Evolutionary conservation across 2,888 invertebrate genomes (phyloP).

Genomic region (Idaea dimidiata): DNA sequence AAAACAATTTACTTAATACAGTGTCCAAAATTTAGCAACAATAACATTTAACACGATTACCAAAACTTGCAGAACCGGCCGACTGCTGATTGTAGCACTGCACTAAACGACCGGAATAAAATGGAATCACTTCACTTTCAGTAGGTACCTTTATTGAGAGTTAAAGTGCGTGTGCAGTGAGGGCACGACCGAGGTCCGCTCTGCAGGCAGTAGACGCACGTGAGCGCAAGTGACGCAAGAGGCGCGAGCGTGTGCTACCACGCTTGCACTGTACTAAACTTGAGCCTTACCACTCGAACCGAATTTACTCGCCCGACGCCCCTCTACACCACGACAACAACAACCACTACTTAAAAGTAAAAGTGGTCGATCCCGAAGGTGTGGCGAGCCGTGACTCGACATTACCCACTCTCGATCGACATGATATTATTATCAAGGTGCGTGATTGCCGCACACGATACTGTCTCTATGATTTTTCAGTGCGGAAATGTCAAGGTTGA

Average conservation of each 20-base stretch:
- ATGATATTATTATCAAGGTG: slow-evolving; percentile 46
- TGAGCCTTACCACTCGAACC: slow-evolving; percentile 40
- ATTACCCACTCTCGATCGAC: slow-evolving; percentile 34
- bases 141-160: slow-evolving; percentile 10
- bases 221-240: slow-evolving; percentile 37
- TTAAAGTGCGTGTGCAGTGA: background rate
- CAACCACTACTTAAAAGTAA: slow-evolving; percentile 65
- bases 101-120: slow-evolving; percentile 23
- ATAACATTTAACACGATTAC: slow-evolving; percentile 12
- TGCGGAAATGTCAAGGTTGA: slow-evolving; percentile 53
- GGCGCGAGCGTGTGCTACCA: slow-evolving; percentile 44
- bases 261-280: slow-evolving; percentile 50
- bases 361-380: slow-evolving; percentile 72
- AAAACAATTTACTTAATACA: background rate
- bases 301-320: slow-evolving; percentile 50
- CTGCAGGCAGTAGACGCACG: slow-evolving; percentile 39
- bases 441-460: slow-evolving; percentile 47
- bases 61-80: slow-evolving; percentile 18
- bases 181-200: slow-evolving; percentile 11
- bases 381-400: slow-evolving; percentile 59
- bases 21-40: background rate
- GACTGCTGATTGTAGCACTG: slow-evolving; percentile 18
- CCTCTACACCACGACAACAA: slow-evolving; percentile 48
- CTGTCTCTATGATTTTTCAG: slow-evolving; percentile 33
- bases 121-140: slow-evolving; percentile 27